Base-by-base conservation (phyloP, 2,797 vertebrate genomes). In the Arremon brunneinucha region DNA sequence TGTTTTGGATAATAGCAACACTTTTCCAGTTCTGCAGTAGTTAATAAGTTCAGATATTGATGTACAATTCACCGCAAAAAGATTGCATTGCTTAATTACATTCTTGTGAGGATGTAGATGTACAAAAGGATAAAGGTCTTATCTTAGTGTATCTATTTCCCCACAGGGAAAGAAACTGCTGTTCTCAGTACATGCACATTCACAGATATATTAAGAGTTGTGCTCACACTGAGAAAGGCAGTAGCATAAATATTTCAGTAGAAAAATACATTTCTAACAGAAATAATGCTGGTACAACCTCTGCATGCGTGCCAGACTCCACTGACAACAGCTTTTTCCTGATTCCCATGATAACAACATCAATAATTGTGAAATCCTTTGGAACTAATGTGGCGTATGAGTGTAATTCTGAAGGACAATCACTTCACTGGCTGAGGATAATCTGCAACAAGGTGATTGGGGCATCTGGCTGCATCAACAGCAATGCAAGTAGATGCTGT, bases 331-430 rank as follows among this genome's bases (percentile, higher is more conserved):
- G 78, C 30, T 71, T 72, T 87, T 94, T 68, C 63, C 35, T 85
- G 83, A 44, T 90, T 94, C 85, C 35, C 15, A 4, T 14, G 60
- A 63, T 63, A 87, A 64, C 47, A 83, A 60, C 50, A 71, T 90
- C 80, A 91, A 81, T 95, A 94, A 89, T 30, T 2, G 3, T 32
- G 43, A 71, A 94, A 74, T 86, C 52, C 35, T 92, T 91, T 77
- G 92, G 47, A 94, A 83, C 30, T 93, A 95, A 94, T 92, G 82
- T 96, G 77, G 89, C 53, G 5, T 90, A 30, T 6, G 20, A 87
- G 37, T 72, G n/a, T 28, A 74, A 87, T 84, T 93, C 92, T 59
- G 92, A 91, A 96, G 75, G 77, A 75, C 89, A 76, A 76, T 37
- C 87, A 71, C 41, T 71, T 92, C 81, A 53, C 50, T 87, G 90